These are phyloP conservation scores for Antheraea assamensis DNA, from an alignment of 2,888 invertebrate genomes.

Conservation along the genomic window DNA sequence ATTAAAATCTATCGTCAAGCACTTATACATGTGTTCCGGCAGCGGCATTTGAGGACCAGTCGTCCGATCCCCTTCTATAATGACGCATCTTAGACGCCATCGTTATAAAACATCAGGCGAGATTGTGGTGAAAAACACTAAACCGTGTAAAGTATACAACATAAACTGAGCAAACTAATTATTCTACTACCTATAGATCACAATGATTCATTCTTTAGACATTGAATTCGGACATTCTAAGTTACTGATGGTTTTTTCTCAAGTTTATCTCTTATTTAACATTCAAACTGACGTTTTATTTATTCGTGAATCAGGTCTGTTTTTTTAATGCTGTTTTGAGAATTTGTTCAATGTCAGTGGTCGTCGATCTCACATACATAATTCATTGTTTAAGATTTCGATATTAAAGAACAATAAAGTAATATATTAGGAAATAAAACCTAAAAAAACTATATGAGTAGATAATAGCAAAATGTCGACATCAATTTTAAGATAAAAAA, in stretches of 20 bases:
- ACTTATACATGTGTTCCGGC: too few species aligned
- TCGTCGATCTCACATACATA: not conserved
- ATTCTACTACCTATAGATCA: too few species aligned
- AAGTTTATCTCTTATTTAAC: not conserved
- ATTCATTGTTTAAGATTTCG: not conserved
- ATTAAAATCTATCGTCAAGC: too few species aligned
- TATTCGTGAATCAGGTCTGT: not conserved
- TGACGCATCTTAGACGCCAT: too few species aligned
- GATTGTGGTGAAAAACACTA: too few species aligned
- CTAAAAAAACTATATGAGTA: not conserved
- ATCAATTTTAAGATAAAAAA: too few species aligned
- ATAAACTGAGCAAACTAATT: not conserved
- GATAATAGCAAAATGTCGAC: too few species aligned
- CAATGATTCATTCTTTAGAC: not conserved
- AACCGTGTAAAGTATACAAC: too few species aligned
- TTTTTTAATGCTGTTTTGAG: not conserved
- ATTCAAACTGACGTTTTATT: not conserved
- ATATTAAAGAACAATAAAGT: not conserved
- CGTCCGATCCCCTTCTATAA: too few species aligned
- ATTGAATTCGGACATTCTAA: not conserved
- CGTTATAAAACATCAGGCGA: too few species aligned
- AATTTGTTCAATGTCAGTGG: not conserved
- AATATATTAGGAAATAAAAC: not conserved
- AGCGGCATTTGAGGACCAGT: too few species aligned
- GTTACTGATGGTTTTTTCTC: not conserved